Percentiles rank a stretch among this genome's conserved stretches.
phyloP scores from a whole-genome alignment of 2,113 vertebrate species.

The Menura novaehollandiae region DNA sequence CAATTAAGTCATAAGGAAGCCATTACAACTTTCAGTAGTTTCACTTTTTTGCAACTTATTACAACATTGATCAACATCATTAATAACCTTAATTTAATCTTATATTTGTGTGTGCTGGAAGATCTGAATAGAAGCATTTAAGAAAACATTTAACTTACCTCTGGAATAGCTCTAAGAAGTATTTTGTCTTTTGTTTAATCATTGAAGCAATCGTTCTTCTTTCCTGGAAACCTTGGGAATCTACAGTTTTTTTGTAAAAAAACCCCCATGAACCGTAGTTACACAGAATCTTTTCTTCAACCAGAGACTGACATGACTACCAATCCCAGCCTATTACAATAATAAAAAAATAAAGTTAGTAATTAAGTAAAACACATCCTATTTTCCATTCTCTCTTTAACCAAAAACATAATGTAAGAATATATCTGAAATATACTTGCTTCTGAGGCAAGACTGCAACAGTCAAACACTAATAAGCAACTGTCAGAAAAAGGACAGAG shows the following conservation, averaged over 20 bases:
- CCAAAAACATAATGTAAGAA: neutral
- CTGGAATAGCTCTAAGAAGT: neutral
- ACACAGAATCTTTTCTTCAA: neutral
- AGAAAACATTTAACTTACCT: neutral
- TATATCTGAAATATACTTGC: neutral
- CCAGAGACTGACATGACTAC: neutral
- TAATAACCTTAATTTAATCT: neutral
- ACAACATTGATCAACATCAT: neutral
- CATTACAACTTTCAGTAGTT: neutral
- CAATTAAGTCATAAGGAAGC: neutral
- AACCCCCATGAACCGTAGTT: neutral
- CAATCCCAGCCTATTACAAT: neutral
- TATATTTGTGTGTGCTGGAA: neutral
- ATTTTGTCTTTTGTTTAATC: neutral
- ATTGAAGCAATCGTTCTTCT: neutral
- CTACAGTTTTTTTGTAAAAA: neutral
- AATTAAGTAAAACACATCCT: neutral
- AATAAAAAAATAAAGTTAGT: neutral
- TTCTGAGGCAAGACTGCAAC: neutral
- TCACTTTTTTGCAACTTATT: neutral
- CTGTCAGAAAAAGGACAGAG: neutral
- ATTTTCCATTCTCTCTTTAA: neutral
- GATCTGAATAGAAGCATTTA: neutral
- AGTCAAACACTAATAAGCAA: neutral
- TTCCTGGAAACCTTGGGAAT: neutral